Evolutionary conservation across 2,888 invertebrate genomes (phyloP), one percentile per base, ranked within the genome.

Genomic region (Boloria euphrosyne): DNA sequence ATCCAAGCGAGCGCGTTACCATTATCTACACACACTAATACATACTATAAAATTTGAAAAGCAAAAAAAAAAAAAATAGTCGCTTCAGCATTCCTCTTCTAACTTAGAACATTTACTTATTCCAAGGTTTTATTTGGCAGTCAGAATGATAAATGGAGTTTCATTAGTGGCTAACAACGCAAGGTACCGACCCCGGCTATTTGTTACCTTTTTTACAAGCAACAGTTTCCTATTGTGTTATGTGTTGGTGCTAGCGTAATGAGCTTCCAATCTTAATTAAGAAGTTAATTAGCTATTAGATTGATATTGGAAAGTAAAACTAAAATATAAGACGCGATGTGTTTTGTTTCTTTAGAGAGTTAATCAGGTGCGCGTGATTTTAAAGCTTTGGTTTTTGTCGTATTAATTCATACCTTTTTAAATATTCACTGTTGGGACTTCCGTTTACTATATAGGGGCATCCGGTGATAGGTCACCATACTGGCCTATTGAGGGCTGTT

Each of bases 131-230:
- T 86, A 88, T 89, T 89, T 87, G 86, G 86, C 87, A 84, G 82
- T 80, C 79, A 78, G 81, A 83, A 87, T 90, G 89, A 89, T 87
- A 88, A 89, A 90, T 86, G 85, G 79, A 79, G 78, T 88, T 89
- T 90, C 89, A 90, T 90, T 89, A 89, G 84, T 79, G 83, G 78
- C 75, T 75, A 77, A 77, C 78, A 76, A 78, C 74, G 79, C 82
- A 62, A 73, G 85, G 79, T 76, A 71, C 77, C 68, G 71, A 70
- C 74, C 77, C 77, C 78, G 78, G 78, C 80, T 80, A 80, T 81
- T 83, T 78, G 78, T 74, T 71, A 74, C 77, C 80, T 83, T 83
- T 84, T 85, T 83, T 81, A 60, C 62, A 65, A 67, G 57, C 50
- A 65, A 62, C 67, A 38, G 60, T 51, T 62, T 60, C 57, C 51